Evolutionary conservation across 2,888 invertebrate species (phyloP), one percentile per base, ranked within the genome.

Genomic region (Amiota communis): DNA sequence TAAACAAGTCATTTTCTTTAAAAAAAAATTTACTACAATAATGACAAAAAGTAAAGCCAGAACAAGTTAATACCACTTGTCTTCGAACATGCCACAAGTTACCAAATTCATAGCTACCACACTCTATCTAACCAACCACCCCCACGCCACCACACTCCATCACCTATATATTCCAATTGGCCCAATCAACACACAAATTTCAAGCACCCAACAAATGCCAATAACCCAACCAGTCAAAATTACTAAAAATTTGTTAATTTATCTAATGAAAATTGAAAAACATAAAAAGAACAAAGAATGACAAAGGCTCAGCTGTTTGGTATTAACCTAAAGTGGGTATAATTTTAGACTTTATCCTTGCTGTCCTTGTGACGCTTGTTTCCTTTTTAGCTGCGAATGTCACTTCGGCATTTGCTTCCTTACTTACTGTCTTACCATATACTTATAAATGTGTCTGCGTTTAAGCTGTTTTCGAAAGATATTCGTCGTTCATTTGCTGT

Each of bases 1-100:
- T 88, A 88, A 88, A 88, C 88, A 88, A 87, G 87, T 87, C 82
- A 85, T 81, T 86, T 86, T 84, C 80, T 69, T 36, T 65, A 74
- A 75, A 71, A 65, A 48, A 65, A 65, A 48, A 15, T 49, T 10
- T 47, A 47, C 11, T 13, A 65, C 8, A 65, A 65, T 23, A 23
- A 2, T 13, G 63, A 63, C 23, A 12, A 13, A 20, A 59, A 20
- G 23, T 12, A 12, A 1, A 59, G 17, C 10, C 15, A 79, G 77
- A 76, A 79, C 75, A 77, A 76, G 79, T 86, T 86, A 87, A 87
- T 82, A 74, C 83, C 83, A 86, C 81, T 86, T 85, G 86, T 85
- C 82, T 78, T 77, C 77, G 65, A 36, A 63, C 59, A 70, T 70
- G 67, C 64, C 51, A 72, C 53, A 68, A 68, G 53, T 68, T 68